Percentiles rank a stretch among this genome's conserved stretches.
phyloP scores from a whole-genome alignment of 2,113 vertebrate species.

The Corvus cornix region DNA sequence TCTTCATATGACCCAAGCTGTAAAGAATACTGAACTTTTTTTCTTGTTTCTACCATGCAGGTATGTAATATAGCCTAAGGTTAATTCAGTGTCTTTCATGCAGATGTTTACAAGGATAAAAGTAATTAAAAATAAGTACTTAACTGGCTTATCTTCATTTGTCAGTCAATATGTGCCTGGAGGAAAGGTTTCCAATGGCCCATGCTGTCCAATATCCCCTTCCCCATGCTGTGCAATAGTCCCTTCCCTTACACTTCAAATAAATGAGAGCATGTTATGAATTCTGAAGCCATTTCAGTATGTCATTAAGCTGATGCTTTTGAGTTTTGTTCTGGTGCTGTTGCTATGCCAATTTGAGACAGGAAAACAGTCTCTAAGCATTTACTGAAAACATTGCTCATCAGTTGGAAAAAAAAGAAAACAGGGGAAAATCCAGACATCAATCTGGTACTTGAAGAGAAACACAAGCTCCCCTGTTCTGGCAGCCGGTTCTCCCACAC shows the following conservation, averaged over 20 bases:
- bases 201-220: not conserved
- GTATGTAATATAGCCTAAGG: not conserved
- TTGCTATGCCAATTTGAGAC: constrained; percentile 41
- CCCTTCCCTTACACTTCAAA: not conserved
- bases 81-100: not conserved
- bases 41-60: not conserved
- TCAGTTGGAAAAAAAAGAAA: not conserved
- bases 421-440: not conserved
- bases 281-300: constrained; percentile 3
- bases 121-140: not conserved
- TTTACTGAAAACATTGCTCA: constrained; percentile 8
- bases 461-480: not conserved
- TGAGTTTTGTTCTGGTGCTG: constrained; percentile 17
- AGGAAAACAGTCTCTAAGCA: constrained; percentile 7
- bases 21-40: not conserved
- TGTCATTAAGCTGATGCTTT: not conserved
- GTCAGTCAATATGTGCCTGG: not conserved
- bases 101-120: not conserved
- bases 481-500: not conserved
- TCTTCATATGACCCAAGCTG: not conserved
- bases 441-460: not conserved
- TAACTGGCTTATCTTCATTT: not conserved
- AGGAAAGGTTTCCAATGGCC: not conserved
- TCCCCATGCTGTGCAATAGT: not conserved
- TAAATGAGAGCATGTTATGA: not conserved